Evolutionary conservation across 2,888 invertebrate species (phyloP), one percentile per base, ranked within the genome.

Genomic region (Eristalinus sepulchralis): DNA sequence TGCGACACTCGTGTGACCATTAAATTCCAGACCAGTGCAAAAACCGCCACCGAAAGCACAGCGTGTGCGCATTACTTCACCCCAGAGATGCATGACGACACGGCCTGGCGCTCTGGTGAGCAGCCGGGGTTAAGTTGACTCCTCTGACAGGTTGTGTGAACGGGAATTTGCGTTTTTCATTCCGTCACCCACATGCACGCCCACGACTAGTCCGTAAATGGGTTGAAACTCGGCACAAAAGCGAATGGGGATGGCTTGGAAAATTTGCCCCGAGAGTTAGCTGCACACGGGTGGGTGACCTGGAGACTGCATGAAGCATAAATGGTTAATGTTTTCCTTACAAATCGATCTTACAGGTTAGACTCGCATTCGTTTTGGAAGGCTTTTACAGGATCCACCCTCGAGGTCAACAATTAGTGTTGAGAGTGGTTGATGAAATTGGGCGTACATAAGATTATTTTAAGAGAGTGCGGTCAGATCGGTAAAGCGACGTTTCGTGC

Each of bases 111-210:
- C 55, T 57, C 36, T 62, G 78, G 17, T 72, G 77, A 67, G 70
- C 59, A 70, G 68, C 79, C 31, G 31, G 68, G 66, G 83, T 84
- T 79, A 80, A 75, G 67, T 70, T n/a, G n/a, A n/a, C 1, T 17
- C 55, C 20, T 55, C 55, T 20, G 78, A 68, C 83, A 78, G 73
- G 73, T 83, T 83, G 78, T 64, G 57, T 60, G 55, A 39, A 70
- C 66, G 66, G 64, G 36, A 76, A 75, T 80, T 84, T 75, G 76
- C 76, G 36, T 76, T 67, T 73, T 73, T 66, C 83, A 83, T 83
- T 79, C 20, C 34, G 55, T 11, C 47, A n/a, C 33, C 36, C 53
- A 13, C 47, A 34, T 33, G 13, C 33, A 60, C 60, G n/a, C 20
- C 11, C 39, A 11, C 62, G 57, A 13, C 27, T 55, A 27, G 62